These are phyloP conservation scores for Brachyrhaphis roseni DNA, from an alignment of 2,797 vertebrate genomes.

Conservation along the genomic window DNA sequence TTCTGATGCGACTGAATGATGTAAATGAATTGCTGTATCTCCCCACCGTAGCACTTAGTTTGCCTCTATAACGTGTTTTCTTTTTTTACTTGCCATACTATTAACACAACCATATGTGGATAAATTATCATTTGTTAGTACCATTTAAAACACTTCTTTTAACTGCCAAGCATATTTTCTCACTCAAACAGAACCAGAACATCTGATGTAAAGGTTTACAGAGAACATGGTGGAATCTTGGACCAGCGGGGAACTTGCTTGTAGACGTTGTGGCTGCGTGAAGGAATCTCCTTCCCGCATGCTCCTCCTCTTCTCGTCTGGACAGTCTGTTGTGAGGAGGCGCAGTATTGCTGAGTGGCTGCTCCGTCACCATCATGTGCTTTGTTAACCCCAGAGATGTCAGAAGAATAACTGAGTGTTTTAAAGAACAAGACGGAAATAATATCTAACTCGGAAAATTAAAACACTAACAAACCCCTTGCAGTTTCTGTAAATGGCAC, in stretches of 20 bases:
- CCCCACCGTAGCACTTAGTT: conserved; percentile 73
- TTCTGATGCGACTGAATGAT: conserved; percentile 63
- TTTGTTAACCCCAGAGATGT: conserved; percentile 63
- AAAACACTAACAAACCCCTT: conserved; percentile 35
- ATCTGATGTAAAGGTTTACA: conserved; percentile 47
- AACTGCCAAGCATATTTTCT: conserved; percentile 23
- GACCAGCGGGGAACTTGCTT: conserved; percentile 25
- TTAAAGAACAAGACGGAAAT: conserved; percentile 42
- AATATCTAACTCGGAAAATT: conserved; percentile 20
- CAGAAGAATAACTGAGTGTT: conserved; percentile 39
- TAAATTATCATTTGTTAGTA: conserved; percentile 60
- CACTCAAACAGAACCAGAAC: conserved; percentile 14
- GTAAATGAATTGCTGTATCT: conserved; percentile 51
- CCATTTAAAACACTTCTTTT: conserved; percentile 54
- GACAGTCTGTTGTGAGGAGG: conserved; percentile 35
- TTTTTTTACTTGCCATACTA: conserved; percentile 55
- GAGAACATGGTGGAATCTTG: conserved; percentile 29
- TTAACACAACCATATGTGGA: conserved; percentile 60
- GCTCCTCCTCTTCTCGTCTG: conserved; percentile 24
- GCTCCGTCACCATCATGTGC: conserved; percentile 59
- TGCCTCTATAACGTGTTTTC: conserved; percentile 65
- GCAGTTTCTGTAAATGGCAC: conserved; percentile 53
- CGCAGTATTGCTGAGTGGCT: conserved; percentile 69
- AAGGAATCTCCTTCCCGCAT: conserved; percentile 19
- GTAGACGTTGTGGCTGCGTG: conserved; percentile 31